Base-by-base conservation (phyloP, 1,140 invertebrate genomes). In the Araneus ventricosus region DNA sequence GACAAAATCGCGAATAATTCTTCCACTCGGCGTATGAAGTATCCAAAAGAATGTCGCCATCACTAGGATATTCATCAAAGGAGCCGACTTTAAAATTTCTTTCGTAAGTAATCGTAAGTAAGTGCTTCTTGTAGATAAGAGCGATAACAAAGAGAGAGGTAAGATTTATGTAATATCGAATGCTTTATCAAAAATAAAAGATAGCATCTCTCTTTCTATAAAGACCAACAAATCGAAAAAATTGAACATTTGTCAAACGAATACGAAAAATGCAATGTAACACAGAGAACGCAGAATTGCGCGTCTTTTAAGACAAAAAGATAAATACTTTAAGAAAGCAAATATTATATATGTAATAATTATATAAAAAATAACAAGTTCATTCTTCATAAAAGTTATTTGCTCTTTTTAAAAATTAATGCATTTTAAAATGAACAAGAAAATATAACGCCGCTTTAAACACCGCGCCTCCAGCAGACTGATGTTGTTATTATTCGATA, bases 151-250 rank as follows among this genome's bases (percentile, higher is more conserved):
- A 7, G 4, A 37, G 20, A 14, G 30, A 37, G 4, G 30, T 37
- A 34, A 75, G 30, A 75, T 75, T 75, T 37, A 75, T 75, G 70
- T 75, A 75, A 75, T 75, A 20, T 22, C 70, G 10, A 22, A 75
- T 75, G 17, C 70, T 34, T 75, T 75, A 75, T 34, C 30, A 75
- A 27, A 52, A 52, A 14, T 52, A 75, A 34, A 27, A 37, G 30
- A 75, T 75, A 75, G 14, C 30, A 75, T 37, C 3, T 75, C 20
- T 5, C 30, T 75, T 75, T 34, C 70, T 37, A 22, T 17, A 75
- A 37, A 37, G 30, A 75, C 20, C 14, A 34, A 37, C 10, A 75
- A 70, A 70, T 30, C 8, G 4, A 34, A 34, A 20, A 5, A 8
- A 24, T 75, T 37, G 22, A 1, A 4, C 5, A 22, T 75, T 34